Conservation (phyloP, 1,140 invertebrate species). For the Panagrolaimus sp. region DNA sequence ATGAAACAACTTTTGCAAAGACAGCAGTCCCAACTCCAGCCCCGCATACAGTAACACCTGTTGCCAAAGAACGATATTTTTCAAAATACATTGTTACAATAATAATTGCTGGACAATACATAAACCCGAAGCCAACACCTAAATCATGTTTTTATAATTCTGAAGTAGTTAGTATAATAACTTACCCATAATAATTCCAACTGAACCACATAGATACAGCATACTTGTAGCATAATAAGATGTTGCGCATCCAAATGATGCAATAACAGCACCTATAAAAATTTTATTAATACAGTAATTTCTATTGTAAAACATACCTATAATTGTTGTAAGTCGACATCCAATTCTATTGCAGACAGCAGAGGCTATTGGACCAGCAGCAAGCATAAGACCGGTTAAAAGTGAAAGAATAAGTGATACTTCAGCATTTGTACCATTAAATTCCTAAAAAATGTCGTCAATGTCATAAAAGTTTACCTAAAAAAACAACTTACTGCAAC, state of each 20-base stretch:
- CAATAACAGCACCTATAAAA: constrained; percentile 76
- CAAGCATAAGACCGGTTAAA: constrained; percentile 81
- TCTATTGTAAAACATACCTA: constrained; percentile 72
- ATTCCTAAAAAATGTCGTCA: constrained; percentile 61
- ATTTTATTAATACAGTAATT: constrained; percentile 84
- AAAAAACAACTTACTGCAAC: constrained; percentile 64
- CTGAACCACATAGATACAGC: constrained; percentile 79
- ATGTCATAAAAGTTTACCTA: background rate
- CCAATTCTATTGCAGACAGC: constrained; percentile 86
- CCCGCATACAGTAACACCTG: constrained; percentile 68
- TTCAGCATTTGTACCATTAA: constrained; percentile 71
- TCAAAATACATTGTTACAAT: constrained; percentile 82
- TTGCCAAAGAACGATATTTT: constrained; percentile 61
- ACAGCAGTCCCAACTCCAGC: constrained; percentile 81
- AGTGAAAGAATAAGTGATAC: constrained; percentile 84
- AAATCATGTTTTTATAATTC: too few species aligned
- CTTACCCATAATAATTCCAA: constrained; percentile 72
- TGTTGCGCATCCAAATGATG: constrained; percentile 68
- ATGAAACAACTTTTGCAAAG: constrained; percentile 63
- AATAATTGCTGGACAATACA: constrained; percentile 84
- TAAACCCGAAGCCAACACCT: constrained; percentile 75
- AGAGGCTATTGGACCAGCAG: constrained; percentile 74
- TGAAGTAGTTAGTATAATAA: too few species aligned
- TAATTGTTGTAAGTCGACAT: constrained; percentile 79
- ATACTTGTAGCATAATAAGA: constrained; percentile 53